These are phyloP conservation scores for Trichomycterus rosablanca DNA, from an alignment of 2,113 vertebrate species.

Conservation along the genomic window DNA sequence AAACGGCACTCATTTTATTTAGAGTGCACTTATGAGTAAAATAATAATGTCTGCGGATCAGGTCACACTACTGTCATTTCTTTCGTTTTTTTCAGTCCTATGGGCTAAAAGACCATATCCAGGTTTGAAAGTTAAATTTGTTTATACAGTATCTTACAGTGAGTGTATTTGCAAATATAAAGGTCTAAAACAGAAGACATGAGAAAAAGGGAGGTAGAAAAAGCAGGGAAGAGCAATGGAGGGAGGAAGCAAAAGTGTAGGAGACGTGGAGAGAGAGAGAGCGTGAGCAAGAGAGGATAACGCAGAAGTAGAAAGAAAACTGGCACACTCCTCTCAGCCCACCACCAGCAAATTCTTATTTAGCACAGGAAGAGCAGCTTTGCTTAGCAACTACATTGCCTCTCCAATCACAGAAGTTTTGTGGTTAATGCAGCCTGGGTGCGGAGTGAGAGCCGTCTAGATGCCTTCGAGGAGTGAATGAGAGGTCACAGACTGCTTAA, in stretches of 20 bases:
- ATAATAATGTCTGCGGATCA: conserved; percentile 46
- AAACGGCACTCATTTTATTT: conserved; percentile 45
- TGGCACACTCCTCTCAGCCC: conserved; percentile 64
- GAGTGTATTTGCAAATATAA: no score
- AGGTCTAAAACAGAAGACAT: no score
- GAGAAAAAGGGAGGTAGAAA: background rate
- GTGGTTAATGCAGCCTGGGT: conserved; percentile 58
- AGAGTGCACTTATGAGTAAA: conserved; percentile 41
- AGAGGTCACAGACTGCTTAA: conserved; percentile 24
- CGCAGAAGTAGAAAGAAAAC: conserved; percentile 52
- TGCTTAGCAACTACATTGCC: conserved; percentile 74
- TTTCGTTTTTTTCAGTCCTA: conserved; percentile 12
- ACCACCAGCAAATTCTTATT: conserved; percentile 74
- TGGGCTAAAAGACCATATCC: background rate
- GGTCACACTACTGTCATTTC: conserved; percentile 49
- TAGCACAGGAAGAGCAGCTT: conserved; percentile 75
- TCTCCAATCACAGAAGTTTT: conserved; percentile 69
- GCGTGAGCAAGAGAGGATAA: conserved; percentile 37
- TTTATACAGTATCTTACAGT: no score
- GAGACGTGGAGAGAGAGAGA: conserved; percentile 9
- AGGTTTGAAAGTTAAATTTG: no score
- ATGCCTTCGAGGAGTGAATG: conserved; percentile 30
- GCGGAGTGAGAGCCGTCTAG: conserved; percentile 32
- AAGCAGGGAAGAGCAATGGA: background rate
- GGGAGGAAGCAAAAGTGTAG: conserved; percentile 2